phyloP scores from a whole-genome alignment of 2,888 invertebrate species.

The Leucoma salicis region DNA sequence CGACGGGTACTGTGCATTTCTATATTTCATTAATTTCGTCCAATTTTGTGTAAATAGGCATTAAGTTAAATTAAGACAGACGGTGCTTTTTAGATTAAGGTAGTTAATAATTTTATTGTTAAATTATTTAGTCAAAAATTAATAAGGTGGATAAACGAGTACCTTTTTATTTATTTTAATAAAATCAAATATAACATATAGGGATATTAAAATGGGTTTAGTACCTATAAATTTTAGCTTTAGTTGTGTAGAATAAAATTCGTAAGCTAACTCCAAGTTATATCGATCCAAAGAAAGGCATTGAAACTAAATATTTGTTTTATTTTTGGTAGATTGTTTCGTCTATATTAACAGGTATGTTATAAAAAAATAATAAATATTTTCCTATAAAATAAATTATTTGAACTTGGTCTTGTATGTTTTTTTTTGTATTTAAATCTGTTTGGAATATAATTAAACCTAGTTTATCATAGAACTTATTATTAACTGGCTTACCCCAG shows the following conservation, averaged over 20 bases:
- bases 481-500: no score
- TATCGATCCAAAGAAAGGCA: constrained; percentile 24
- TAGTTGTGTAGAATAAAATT: constrained; percentile 35
- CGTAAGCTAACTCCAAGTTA: constrained; percentile 23
- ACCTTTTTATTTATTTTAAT: constrained; percentile 66
- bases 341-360: background rate
- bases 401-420: background rate
- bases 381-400: background rate
- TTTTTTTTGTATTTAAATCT: background rate
- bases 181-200: constrained; percentile 43
- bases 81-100: constrained; percentile 63
- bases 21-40: constrained; percentile 59
- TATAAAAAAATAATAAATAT: background rate
- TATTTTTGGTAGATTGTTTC: constrained; percentile 25
- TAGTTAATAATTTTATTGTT: constrained; percentile 36
- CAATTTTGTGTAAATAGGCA: constrained; percentile 69
- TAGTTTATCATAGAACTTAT: no score
- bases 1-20: constrained; percentile 81
- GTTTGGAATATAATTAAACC: no score
- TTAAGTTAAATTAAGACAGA: constrained; percentile 49
- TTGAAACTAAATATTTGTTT: constrained; percentile 28
- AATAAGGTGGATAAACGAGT: constrained; percentile 78
- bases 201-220: constrained; percentile 34
- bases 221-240: constrained; percentile 25
- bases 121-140: constrained; percentile 41